Evolutionary conservation across 1,140 invertebrate genomes (phyloP).

Genomic region (Drosophila athabasca): DNA sequence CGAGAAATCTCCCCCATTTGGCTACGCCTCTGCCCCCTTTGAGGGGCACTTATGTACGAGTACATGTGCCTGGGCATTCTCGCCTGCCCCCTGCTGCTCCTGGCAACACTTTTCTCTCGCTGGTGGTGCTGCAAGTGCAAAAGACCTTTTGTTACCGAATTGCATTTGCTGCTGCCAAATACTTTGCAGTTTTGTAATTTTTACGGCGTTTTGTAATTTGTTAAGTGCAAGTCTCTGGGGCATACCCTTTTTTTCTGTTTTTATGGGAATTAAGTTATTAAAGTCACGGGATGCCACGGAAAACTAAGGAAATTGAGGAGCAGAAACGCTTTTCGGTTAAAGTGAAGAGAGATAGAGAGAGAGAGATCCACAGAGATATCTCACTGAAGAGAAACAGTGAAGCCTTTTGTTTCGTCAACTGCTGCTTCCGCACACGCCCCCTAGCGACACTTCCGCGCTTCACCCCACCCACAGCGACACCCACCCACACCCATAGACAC

Average conservation of each 20-base stretch:
- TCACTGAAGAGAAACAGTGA: neutral
- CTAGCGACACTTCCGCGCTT: too few species aligned
- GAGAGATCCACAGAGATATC: too few species aligned
- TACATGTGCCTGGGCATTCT: conserved; percentile 2
- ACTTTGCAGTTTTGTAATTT: conserved; percentile 78
- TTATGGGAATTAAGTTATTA: conserved; percentile 69
- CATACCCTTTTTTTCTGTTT: conserved; percentile 15
- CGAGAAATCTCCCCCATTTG: too few species aligned
- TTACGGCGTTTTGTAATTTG: conserved; percentile 72
- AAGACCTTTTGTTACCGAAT: conserved; percentile 66
- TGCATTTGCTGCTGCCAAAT: conserved; percentile 62
- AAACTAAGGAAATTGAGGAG: neutral
- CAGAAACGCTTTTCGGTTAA: neutral
- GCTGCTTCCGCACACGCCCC: conserved; percentile 38
- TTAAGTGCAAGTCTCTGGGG: conserved; percentile 56
- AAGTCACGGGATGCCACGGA: conserved; percentile 33
- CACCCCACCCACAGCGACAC: neutral
- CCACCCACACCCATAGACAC: conserved; percentile 9
- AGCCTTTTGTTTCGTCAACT: conserved; percentile 47
- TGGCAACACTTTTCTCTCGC: conserved; percentile 8
- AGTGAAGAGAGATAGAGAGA: too few species aligned
- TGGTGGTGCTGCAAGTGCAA: conserved; percentile 21
- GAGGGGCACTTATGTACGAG: conserved; percentile 24
- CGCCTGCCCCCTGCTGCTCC: neutral
- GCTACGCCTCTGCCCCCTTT: neutral